A percentile compares a stretch with the other conserved stretches of the same genome.
These are phyloP conservation scores for Cantharis rufa DNA, from an alignment of 2,888 invertebrate genomes.

Conservation along the genomic window DNA sequence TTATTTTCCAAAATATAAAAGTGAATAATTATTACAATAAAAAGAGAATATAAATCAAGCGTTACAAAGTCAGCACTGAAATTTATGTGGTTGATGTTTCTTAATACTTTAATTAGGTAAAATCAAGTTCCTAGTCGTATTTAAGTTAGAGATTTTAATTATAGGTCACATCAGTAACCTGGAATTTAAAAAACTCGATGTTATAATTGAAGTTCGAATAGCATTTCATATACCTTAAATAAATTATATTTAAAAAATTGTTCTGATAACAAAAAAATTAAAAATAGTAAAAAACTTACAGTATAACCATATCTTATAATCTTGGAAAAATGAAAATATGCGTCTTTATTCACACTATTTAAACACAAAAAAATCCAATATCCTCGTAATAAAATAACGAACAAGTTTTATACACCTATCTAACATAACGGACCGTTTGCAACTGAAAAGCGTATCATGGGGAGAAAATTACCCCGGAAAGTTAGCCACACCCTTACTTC, in stretches of 20 bases:
- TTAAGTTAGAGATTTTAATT: not conserved
- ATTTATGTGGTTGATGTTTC: not conserved
- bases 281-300: slow-evolving; percentile 48
- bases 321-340: slow-evolving; percentile 6
- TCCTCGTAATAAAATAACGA: not conserved
- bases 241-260: not conserved
- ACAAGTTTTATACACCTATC: slow-evolving; percentile 37
- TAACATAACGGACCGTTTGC: slow-evolving; percentile 42
- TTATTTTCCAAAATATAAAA: not conserved
- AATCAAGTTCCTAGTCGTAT: not conserved
- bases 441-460: slow-evolving; percentile 41
- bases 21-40: not conserved
- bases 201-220: not conserved
- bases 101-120: not conserved
- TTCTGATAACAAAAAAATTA: not conserved
- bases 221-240: not conserved
- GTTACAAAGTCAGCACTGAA: not conserved
- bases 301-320: slow-evolving; percentile 54
- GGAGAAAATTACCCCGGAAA: slow-evolving; percentile 35
- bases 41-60: not conserved
- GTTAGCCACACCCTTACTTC: slow-evolving; percentile 44
- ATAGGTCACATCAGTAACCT: not conserved
- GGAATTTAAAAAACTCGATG: not conserved
- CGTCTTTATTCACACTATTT: slow-evolving; percentile 5
- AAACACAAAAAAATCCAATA: not conserved